Conservation (phyloP, 2,797 vertebrate species). For the Dendrocincla tyrannina region DNA sequence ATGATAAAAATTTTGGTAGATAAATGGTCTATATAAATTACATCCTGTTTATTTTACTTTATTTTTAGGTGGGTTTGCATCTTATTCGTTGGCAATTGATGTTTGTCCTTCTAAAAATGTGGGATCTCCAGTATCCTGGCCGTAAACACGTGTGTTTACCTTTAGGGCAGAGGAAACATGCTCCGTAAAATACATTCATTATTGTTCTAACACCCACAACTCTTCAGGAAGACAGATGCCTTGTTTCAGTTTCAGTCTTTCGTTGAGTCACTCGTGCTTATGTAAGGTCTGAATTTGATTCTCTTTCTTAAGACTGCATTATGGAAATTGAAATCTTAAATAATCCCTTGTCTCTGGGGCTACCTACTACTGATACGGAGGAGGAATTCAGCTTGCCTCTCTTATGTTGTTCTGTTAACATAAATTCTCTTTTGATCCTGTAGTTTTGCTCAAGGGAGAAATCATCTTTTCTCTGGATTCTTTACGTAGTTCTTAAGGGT, state of each 20-base stretch:
- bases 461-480: background rate
- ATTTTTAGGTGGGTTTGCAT: background rate
- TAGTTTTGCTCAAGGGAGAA: background rate
- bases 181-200: background rate
- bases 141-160: background rate
- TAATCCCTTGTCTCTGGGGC: conserved; percentile 25
- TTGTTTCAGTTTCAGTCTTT: conserved; percentile 52
- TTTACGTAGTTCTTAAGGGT: background rate
- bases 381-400: background rate
- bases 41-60: background rate
- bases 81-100: background rate
- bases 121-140: background rate
- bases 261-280: conserved; percentile 55
- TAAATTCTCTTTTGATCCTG: background rate
- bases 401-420: background rate
- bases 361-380: background rate
- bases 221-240: conserved; percentile 47
- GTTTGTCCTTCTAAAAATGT: background rate
- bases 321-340: conserved; percentile 54
- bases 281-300: conserved; percentile 44
- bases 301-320: background rate
- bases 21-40: background rate
- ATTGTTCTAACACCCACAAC: conserved; percentile 47
- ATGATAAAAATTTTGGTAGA: background rate
- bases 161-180: conserved; percentile 13